Conservation (phyloP, 2,113 vertebrate genomes). For the Mugil cephalus region DNA sequence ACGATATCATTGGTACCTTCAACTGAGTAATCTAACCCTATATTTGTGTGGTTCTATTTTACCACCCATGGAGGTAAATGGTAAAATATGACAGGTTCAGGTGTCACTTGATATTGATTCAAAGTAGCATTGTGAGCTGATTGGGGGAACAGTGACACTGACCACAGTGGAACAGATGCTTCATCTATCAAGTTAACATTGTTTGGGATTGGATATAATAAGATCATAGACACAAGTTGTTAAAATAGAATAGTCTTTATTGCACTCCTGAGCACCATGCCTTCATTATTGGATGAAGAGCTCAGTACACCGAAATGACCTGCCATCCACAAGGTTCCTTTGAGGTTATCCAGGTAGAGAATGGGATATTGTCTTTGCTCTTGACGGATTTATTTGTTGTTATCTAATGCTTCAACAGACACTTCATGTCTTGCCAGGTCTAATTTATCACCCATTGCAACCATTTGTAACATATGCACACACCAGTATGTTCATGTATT, state of each 20-base stretch:
- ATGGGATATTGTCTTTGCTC: background rate
- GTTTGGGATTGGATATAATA: background rate
- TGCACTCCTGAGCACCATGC: constrained; percentile 8
- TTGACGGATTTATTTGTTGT: background rate
- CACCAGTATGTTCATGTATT: constrained; percentile 21
- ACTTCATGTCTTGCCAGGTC: background rate
- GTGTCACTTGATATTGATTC: background rate
- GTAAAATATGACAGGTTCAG: too few species aligned
- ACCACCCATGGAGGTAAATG: too few species aligned
- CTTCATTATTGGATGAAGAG: constrained; percentile 28
- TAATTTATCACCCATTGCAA: constrained; percentile 19
- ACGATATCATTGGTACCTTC: background rate
- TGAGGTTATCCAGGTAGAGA: background rate
- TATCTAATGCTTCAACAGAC: background rate
- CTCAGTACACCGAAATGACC: constrained; percentile 19
- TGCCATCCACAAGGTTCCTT: background rate
- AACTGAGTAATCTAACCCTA: too few species aligned
- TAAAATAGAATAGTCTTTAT: constrained; percentile 7
- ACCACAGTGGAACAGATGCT: background rate
- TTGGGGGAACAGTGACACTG: background rate
- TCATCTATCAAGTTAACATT: background rate
- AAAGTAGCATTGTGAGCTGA: background rate
- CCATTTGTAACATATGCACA: constrained; percentile 17
- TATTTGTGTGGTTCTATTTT: too few species aligned
- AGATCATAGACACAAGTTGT: background rate